A percentile compares a stretch with the other conserved stretches of the same genome.
Conservation (phyloP, 2,888 invertebrate species). For the Limnephilus lunatus region DNA sequence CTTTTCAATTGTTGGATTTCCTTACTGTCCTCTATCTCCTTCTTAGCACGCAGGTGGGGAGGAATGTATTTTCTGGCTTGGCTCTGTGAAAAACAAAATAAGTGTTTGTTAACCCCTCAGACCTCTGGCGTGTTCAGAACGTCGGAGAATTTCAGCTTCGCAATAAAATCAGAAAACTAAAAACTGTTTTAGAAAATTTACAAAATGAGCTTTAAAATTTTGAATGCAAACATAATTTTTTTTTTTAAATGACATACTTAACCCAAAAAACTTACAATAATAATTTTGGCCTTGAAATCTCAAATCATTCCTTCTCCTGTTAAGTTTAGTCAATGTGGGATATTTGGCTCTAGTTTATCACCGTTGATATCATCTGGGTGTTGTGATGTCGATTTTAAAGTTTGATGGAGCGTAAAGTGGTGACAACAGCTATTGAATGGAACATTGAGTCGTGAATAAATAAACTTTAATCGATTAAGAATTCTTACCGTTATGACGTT, state of each 20-base stretch:
- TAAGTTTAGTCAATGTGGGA: neutral
- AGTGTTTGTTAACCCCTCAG: too few species aligned
- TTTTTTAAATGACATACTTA: too few species aligned
- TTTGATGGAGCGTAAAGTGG: neutral
- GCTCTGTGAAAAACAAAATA: slow-evolving; percentile 69
- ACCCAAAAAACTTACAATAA: too few species aligned
- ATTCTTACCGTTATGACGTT: slow-evolving; percentile 82
- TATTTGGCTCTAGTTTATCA: neutral
- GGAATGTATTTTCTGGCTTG: slow-evolving; percentile 86
- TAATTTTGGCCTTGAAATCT: too few species aligned
- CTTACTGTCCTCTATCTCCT: slow-evolving; percentile 76
- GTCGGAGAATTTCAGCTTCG: too few species aligned
- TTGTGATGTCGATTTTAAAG: neutral
- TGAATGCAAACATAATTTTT: too few species aligned
- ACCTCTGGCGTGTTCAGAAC: too few species aligned
- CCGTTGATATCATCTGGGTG: neutral
- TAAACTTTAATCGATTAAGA: neutral
- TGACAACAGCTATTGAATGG: too few species aligned
- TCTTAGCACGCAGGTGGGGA: slow-evolving; percentile 84
- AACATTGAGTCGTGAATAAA: neutral
- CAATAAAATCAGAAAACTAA: too few species aligned
- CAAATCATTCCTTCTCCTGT: neutral
- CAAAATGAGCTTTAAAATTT: too few species aligned
- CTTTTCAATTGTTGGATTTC: slow-evolving; percentile 83
- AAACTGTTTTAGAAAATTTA: too few species aligned